Conservation (phyloP, 2,113 vertebrate species). For the Ranitomeya imitator region DNA sequence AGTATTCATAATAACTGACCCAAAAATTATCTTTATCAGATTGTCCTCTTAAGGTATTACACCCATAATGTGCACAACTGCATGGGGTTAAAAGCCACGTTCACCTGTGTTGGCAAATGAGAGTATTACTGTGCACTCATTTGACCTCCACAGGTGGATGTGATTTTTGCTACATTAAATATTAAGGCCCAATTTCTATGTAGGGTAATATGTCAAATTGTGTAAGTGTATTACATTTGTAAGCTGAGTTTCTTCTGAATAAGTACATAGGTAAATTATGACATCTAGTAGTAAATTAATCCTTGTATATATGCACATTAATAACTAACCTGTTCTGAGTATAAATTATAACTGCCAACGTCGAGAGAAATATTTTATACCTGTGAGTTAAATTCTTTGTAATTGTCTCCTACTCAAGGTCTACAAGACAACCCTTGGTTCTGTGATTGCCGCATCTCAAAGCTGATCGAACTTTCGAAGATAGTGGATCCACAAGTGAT, state of each 20-base stretch:
- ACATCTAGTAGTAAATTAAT: conserved; percentile 4
- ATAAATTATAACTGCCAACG: not conserved
- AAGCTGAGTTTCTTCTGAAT: not conserved
- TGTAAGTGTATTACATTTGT: not conserved
- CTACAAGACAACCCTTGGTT: conserved; percentile 96
- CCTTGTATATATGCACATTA: not conserved
- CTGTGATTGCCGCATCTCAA: conserved; percentile 94
- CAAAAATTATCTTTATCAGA: too few relatives aligned
- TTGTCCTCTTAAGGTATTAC: too few relatives aligned
- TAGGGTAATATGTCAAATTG: not conserved
- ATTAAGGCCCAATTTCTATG: too few relatives aligned
- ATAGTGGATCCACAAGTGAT: conserved; percentile 73
- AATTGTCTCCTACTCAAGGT: conserved; percentile 69
- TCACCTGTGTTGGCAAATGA: too few relatives aligned
- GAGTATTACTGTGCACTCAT: too few relatives aligned
- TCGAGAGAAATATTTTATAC: not conserved
- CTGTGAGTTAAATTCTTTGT: not conserved
- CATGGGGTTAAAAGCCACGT: too few relatives aligned
- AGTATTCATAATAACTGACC: too few relatives aligned
- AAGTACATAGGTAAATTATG: not conserved
- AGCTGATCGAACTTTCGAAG: conserved; percentile 89
- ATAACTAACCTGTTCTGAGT: not conserved
- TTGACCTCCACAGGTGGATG: too few relatives aligned
- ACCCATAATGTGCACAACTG: too few relatives aligned
- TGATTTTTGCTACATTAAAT: too few relatives aligned